Base-by-base conservation (phyloP, 2,113 vertebrate genomes). In the Tapirus terrestris region DNA sequence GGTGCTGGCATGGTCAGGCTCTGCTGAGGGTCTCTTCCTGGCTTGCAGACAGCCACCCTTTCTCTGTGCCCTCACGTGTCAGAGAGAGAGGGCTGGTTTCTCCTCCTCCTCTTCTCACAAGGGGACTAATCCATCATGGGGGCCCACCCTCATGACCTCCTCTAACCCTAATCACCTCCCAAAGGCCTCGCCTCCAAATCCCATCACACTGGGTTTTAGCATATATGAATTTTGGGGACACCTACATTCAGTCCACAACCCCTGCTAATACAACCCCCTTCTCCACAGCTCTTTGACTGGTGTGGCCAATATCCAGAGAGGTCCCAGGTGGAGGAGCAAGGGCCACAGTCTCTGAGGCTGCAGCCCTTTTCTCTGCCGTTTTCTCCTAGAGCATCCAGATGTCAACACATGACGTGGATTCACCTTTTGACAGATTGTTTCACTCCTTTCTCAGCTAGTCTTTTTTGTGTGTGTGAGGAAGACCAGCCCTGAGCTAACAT, bases 1-100 rank as follows among this genome's bases (percentile, higher is more conserved):
- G 21, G 31, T 9, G 36, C 31, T 6, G 0, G 11, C 1, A 21
- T 8, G 5, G 2, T 27, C 5, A 0, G 67, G 0, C 12, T 39
- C 36, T n/a, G 11, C 25, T 0, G 31, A 21, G 48, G 36, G 29
- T 0, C 3, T 10, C 67, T 31, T n/a, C 2, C 33, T 25, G 36
- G 31, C 51, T 65, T 18, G 17, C 5, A 60, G 10, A 11, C 17
- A 0, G n/a, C 77, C 0, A 2, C 56, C 14, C 58, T n/a, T n/a
- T 39, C 3, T 0, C 63, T 7, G 10, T 9, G 56, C 27, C 11
- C 14, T 48, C 70, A 68, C 8, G 12, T 8, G 4, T 53, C 51
- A 53, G 6, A 18, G 16, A 18, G 20, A 45, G 51, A 4, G 31
- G 43, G n/a, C n/a, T 43, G 68, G 25, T n/a, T 31, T n/a, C 76